Evolutionary conservation across 2,797 vertebrate species (phyloP).

Genomic region (Rhinichthys osculus): DNA sequence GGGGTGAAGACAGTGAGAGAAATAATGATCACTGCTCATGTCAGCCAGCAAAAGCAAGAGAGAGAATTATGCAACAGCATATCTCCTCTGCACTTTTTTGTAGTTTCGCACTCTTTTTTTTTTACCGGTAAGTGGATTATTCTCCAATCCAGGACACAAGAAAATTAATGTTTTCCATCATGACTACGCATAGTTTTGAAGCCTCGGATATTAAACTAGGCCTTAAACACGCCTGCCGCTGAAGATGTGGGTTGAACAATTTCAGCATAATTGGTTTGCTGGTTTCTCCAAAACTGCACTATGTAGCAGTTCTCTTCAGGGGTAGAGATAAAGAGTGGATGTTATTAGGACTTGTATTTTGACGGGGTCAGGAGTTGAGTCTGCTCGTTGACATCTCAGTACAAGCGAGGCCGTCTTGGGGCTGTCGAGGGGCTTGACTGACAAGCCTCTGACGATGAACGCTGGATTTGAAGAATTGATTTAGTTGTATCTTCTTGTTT

Average conservation of each 20-base stretch:
- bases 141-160: constrained; percentile 58
- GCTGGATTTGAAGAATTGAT: constrained; percentile 54
- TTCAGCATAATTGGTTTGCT: constrained; percentile 75
- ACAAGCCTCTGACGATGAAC: constrained; percentile 56
- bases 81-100: constrained; percentile 54
- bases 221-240: constrained; percentile 65
- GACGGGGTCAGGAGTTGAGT: constrained; percentile 32
- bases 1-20: constrained; percentile 54
- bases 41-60: constrained; percentile 56
- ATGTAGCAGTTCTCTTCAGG: constrained; percentile 23
- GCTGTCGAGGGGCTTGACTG: constrained; percentile 51
- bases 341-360: constrained; percentile 29
- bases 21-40: constrained; percentile 65
- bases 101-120: constrained; percentile 35
- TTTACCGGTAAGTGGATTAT: constrained; percentile 61
- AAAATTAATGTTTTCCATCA: constrained; percentile 61
- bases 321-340: constrained; percentile 33
- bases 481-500: constrained; percentile 61
- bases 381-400: constrained; percentile 52
- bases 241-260: constrained; percentile 78
- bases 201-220: constrained; percentile 70
- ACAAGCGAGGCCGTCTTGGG: constrained; percentile 26
- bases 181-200: constrained; percentile 67
- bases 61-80: constrained; percentile 64
- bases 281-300: constrained; percentile 58